phyloP scores from a whole-genome alignment of 1,140 invertebrate species.

The Pseudachorutes palmiensis region DNA sequence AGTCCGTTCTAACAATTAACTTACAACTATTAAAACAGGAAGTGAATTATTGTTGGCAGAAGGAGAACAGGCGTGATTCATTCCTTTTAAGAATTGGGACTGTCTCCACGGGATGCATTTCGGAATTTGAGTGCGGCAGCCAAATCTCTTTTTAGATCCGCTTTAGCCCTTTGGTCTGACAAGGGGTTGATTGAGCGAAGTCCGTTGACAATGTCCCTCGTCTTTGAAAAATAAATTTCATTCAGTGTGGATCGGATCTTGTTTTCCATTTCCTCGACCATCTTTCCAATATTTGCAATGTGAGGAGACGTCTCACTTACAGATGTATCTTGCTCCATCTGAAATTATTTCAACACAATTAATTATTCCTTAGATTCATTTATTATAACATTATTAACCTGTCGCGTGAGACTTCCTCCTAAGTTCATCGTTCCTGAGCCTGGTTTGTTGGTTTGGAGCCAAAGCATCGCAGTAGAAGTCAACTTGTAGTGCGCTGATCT shows the following conservation, averaged over 20 bases:
- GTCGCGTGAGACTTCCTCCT: slow-evolving; percentile 93
- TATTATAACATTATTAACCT: too few relatives aligned
- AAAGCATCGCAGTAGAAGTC: slow-evolving; percentile 97
- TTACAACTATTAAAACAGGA: too few relatives aligned
- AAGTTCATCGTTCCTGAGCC: slow-evolving; percentile 97
- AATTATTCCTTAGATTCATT: slow-evolving; percentile 16
- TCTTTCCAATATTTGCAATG: slow-evolving; percentile 94
- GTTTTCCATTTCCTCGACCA: slow-evolving; percentile 98
- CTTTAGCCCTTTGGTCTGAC: slow-evolving; percentile 71
- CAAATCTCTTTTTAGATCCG: slow-evolving; percentile 75
- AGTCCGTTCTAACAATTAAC: too few relatives aligned
- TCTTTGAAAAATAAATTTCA: slow-evolving; percentile 99
- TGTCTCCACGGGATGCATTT: slow-evolving; percentile 10
- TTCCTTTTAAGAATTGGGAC: background rate
- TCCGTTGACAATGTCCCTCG: slow-evolving; percentile 97
- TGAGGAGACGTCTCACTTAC: slow-evolving; percentile 90
- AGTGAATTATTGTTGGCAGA: too few relatives aligned
- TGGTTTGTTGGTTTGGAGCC: slow-evolving; percentile 95
- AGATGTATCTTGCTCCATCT: slow-evolving; percentile 81
- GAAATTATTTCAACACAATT: slow-evolving; percentile 24
- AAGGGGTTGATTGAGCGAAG: slow-evolving; percentile 78
- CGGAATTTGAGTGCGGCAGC: slow-evolving; percentile 62
- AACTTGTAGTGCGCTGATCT: slow-evolving; percentile 96
- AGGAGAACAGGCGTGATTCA: too few relatives aligned
- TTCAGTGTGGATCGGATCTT: slow-evolving; percentile 97